Evolutionary conservation across 2,113 vertebrate species (phyloP), one percentile per base, ranked within the genome.

Genomic region (Numenius arquata): DNA sequence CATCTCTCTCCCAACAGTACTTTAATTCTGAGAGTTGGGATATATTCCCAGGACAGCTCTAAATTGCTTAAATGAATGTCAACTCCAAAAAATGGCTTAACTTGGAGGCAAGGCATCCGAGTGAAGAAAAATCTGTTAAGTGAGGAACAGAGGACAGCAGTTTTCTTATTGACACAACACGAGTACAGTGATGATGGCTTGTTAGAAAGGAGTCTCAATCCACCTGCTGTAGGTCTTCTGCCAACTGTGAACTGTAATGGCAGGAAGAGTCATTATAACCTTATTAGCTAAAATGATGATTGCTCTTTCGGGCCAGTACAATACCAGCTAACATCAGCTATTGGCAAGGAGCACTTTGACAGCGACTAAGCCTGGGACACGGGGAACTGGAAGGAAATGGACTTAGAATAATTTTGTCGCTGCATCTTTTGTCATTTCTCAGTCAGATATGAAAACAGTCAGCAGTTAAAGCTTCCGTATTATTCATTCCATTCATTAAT

Each of bases 261-360:
- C 79, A 95, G 73, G 58, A 94, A 95, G 61, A 79, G 85, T 94
- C 85, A 94, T 96, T 97, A 96, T 55, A 95, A 96, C 48, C 63
- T 94, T 62, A 90, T 95, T 76, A 96, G 55, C 68, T 93, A 93
- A 94, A 96, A 95, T 48, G 36, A 67, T 80, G 70, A 59, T 71
- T 23, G 8, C 88, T 84, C 83, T 95, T 94, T 84, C 53, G 78
- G 80, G 91, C 71, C 73, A 81, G 61, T 67, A 76, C 26, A 47
- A 89, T 41, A 90, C 22, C 9, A 6, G 47, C 59, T 95, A 77
- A 74, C 76, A 86, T 56, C 65, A 77, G 40, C 48, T 86, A 84
- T 85, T 97, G 93, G 92, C 90, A 97, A 87, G 43, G n/a, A 86
- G 20, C 27, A 25, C 6, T 91, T 61, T 65, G n/a, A 72, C 65